Evolutionary conservation across 2,888 invertebrate genomes (phyloP).

Genomic region (Entomobrya multifasciata): DNA sequence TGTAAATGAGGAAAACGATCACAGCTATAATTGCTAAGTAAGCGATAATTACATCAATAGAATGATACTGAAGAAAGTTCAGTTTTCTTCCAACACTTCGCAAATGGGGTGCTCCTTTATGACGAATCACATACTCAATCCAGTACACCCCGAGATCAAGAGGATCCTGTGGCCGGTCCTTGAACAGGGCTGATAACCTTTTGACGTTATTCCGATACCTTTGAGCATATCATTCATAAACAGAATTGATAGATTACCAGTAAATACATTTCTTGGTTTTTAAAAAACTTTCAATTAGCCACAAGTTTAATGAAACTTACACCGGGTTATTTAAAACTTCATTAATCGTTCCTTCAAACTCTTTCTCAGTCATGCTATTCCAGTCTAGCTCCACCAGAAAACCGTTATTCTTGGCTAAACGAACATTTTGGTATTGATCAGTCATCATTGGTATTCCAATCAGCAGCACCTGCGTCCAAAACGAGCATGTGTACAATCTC

Average conservation of each 20-base stretch:
- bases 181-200: conserved; percentile 47
- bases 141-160: conserved; percentile 60
- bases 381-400: conserved; percentile 55
- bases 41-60: conserved; percentile 54
- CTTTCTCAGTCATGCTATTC: conserved; percentile 56
- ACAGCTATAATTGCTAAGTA: background rate
- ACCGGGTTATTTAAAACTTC: conserved; percentile 57
- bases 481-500: too few species aligned
- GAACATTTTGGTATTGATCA: conserved; percentile 48
- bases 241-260: too few species aligned
- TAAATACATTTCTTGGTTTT: too few species aligned
- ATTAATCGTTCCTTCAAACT: conserved; percentile 16
- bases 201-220: conserved; percentile 57
- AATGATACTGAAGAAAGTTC: conserved; percentile 79
- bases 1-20: too few species aligned
- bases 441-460: conserved; percentile 81
- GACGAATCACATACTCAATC: conserved; percentile 69
- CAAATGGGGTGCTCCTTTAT: conserved; percentile 76
- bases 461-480: conserved; percentile 83
- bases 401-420: conserved; percentile 41
- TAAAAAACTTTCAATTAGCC: too few species aligned
- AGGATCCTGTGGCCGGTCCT: conserved; percentile 65
- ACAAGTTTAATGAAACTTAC: too few species aligned
- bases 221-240: too few species aligned
- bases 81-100: conserved; percentile 77